These are phyloP conservation scores for Plagodis pulveraria DNA, from an alignment of 2,888 invertebrate genomes.

Conservation along the genomic window DNA sequence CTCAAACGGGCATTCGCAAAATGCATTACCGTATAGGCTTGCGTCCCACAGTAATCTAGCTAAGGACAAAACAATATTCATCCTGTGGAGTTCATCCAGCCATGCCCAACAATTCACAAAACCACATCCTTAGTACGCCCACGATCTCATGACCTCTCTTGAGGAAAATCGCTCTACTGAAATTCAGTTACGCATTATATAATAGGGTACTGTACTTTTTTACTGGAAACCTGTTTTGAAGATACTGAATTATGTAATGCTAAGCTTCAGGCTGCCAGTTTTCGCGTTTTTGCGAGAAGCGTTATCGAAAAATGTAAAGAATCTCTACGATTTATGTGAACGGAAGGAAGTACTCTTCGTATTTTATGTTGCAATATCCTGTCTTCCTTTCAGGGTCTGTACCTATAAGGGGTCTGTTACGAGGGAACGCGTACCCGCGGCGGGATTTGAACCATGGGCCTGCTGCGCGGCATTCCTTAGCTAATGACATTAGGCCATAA, in stretches of 20 bases:
- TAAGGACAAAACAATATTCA: too few relatives aligned
- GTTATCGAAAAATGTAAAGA: background rate
- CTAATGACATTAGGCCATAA: too few relatives aligned
- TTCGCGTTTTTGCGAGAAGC: slow-evolving; percentile 1
- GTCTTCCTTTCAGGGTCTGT: background rate
- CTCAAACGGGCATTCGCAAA: too few relatives aligned
- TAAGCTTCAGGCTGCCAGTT: slow-evolving; percentile 8
- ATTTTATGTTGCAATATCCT: background rate
- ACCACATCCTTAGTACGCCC: slow-evolving; percentile 7
- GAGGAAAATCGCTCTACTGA: slow-evolving; percentile 23
- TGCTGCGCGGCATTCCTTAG: too few relatives aligned
- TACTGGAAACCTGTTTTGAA: slow-evolving; percentile 10
- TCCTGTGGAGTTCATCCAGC: too few relatives aligned
- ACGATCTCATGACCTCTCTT: slow-evolving; percentile 7
- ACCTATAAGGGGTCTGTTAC: too few relatives aligned
- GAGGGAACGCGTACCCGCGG: too few relatives aligned
- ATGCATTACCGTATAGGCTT: too few relatives aligned
- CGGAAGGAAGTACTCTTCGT: background rate
- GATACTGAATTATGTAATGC: slow-evolving; percentile 23
- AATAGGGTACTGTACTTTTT: slow-evolving; percentile 24
- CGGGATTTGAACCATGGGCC: too few relatives aligned
- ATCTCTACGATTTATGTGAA: background rate
- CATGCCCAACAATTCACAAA: background rate
- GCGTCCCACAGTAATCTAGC: too few relatives aligned
- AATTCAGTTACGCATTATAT: slow-evolving; percentile 32